Conservation (phyloP, 2,113 vertebrate genomes). For the Sardina pilchardus region DNA sequence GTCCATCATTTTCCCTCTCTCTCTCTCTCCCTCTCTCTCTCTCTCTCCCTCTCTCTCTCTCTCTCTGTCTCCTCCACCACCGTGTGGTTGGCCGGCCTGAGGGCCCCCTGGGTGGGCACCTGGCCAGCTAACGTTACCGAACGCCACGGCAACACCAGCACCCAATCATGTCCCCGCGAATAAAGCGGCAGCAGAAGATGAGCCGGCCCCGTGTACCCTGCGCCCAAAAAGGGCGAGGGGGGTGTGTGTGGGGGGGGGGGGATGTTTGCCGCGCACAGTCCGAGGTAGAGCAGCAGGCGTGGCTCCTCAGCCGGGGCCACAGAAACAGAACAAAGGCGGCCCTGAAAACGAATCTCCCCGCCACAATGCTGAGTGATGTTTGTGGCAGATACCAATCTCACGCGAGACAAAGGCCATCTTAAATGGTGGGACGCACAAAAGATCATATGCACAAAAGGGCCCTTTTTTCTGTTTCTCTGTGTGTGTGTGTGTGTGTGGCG, state of each 20-base stretch:
- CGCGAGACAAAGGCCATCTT: conserved; percentile 79
- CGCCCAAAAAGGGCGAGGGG: too few relatives aligned
- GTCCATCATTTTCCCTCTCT: too few relatives aligned
- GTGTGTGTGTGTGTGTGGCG: not conserved
- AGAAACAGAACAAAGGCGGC: conserved; percentile 91
- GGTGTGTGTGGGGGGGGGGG: too few relatives aligned
- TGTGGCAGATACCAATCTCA: conserved; percentile 84
- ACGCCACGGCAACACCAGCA: conserved; percentile 83
- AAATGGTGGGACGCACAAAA: conserved; percentile 80
- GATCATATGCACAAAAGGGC: conserved; percentile 79
- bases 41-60: conserved; percentile 53
- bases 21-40: conserved; percentile 4
- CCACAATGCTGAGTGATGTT: conserved; percentile 87
- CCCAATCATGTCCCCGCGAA: conserved; percentile 87
- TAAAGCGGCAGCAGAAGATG: conserved; percentile 83
- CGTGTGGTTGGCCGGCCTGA: conserved; percentile 72
- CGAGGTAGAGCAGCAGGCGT: conserved; percentile 88
- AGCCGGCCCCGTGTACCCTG: conserved; percentile 89
- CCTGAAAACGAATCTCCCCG: conserved; percentile 88
- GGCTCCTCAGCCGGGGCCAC: conserved; percentile 85
- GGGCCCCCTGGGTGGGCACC: conserved; percentile 81
- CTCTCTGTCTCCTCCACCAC: conserved; percentile 70
- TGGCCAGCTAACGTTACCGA: conserved; percentile 77
- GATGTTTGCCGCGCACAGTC: conserved; percentile 81
- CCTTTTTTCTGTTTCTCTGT: conserved; percentile 61